Evolutionary conservation across 1,140 invertebrate genomes (phyloP).

Genomic region (Pissodes strobi): DNA sequence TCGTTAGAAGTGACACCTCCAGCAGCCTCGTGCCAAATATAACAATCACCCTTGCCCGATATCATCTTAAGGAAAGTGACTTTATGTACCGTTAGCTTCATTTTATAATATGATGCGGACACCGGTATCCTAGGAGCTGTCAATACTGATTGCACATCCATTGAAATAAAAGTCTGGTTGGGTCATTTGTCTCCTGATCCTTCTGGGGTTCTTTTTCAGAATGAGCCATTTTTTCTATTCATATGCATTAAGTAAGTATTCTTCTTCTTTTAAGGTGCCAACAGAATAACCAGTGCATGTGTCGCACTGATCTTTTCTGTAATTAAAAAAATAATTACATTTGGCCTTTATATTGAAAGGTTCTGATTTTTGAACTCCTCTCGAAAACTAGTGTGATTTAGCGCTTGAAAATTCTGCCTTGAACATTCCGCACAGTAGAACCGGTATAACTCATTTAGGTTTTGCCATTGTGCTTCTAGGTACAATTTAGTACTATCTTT

Average conservation of each 20-base stretch:
- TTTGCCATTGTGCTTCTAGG: no score
- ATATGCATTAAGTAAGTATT: background rate
- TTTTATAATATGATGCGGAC: slow-evolving; percentile 7
- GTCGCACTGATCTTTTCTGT: background rate
- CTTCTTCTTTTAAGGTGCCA: slow-evolving; percentile 1
- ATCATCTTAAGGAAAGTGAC: no score
- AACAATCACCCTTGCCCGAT: background rate
- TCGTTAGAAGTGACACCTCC: slow-evolving; percentile 1
- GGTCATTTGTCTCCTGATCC: background rate
- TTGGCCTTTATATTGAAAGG: slow-evolving; percentile 1
- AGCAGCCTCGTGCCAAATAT: slow-evolving; percentile 2
- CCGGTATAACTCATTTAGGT: no score
- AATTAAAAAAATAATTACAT: slow-evolving; percentile 1
- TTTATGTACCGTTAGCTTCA: slow-evolving; percentile 1
- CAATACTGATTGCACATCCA: slow-evolving; percentile 3
- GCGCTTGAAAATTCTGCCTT: no score
- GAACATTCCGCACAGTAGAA: no score
- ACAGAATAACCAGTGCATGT: slow-evolving; percentile 3
- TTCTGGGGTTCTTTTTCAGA: background rate
- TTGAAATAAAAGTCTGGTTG: background rate
- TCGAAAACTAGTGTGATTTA: slow-evolving; percentile 4
- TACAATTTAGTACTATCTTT: background rate
- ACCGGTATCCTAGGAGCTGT: background rate
- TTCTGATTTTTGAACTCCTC: slow-evolving; percentile 1
- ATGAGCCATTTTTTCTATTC: slow-evolving; percentile 5